Evolutionary conservation across 2,888 invertebrate genomes (phyloP).

Genomic region (Pseudococcus jackbeardsleyi): DNA sequence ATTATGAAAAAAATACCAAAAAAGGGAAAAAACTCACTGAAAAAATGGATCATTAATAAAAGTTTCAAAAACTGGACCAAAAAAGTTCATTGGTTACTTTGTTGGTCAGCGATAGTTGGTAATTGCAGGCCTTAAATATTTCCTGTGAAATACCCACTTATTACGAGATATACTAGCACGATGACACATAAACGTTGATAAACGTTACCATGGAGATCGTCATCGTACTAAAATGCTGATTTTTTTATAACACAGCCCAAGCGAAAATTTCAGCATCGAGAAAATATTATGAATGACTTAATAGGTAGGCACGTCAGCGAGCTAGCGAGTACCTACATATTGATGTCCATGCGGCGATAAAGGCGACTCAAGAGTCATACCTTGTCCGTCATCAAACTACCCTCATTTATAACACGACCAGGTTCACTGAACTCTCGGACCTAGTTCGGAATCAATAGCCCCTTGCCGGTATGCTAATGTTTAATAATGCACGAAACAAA

Average conservation of each 20-base stretch:
- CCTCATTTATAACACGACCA: background rate
- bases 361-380: background rate
- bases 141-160: background rate
- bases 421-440: constrained; percentile 34
- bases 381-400: background rate
- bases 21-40: constrained; percentile 68
- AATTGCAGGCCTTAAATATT: background rate
- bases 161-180: background rate
- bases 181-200: constrained; percentile 13
- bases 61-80: constrained; percentile 7
- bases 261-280: background rate
- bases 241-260: background rate
- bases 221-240: background rate
- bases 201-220: constrained; percentile 24
- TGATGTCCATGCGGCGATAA: background rate
- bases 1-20: too few relatives aligned
- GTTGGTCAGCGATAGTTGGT: background rate
- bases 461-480: background rate
- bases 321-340: too few relatives aligned
- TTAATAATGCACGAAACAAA: constrained; percentile 41
- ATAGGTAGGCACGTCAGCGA: too few relatives aligned
- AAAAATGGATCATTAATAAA: constrained; percentile 69
- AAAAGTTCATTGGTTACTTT: background rate
- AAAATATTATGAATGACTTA: too few relatives aligned
- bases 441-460: constrained; percentile 36